These are phyloP conservation scores for Tangachromis dhanisi DNA, from an alignment of 2,113 vertebrate genomes.

Conservation along the genomic window DNA sequence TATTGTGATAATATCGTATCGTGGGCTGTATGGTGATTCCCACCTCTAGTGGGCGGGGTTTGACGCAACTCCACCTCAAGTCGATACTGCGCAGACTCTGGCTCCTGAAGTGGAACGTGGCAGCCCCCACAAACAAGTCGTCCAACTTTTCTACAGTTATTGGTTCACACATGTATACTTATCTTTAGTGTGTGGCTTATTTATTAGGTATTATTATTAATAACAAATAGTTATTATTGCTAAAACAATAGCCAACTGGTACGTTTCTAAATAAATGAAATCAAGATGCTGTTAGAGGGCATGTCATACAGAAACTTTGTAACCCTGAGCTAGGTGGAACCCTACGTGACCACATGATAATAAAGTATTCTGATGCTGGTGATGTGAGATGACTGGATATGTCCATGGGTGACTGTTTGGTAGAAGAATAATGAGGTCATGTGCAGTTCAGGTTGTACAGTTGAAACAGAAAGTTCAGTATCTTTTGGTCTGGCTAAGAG, in stretches of 20 bases:
- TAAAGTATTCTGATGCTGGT: neutral
- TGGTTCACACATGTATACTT: neutral
- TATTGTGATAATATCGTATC: no score
- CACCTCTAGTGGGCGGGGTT: neutral
- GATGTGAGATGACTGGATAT: neutral
- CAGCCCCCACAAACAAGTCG: neutral
- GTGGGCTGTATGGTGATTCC: no score
- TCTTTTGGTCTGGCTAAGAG: neutral
- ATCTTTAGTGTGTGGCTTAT: neutral
- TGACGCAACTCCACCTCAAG: neutral
- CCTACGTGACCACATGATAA: neutral
- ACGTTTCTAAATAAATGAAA: neutral
- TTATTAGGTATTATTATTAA: neutral
- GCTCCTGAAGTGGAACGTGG: neutral
- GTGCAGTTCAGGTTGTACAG: neutral
- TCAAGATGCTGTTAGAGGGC: neutral
- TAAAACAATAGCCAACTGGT: accelerated
- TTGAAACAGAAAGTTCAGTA: neutral
- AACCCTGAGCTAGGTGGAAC: neutral
- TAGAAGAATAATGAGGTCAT: neutral
- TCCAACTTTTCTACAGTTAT: neutral
- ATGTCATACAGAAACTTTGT: neutral
- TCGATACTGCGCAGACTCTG: neutral
- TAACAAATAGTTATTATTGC: neutral
- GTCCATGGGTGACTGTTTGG: neutral